These are phyloP conservation scores for Tipula unca DNA, from an alignment of 2,888 invertebrate genomes.

Conservation along the genomic window DNA sequence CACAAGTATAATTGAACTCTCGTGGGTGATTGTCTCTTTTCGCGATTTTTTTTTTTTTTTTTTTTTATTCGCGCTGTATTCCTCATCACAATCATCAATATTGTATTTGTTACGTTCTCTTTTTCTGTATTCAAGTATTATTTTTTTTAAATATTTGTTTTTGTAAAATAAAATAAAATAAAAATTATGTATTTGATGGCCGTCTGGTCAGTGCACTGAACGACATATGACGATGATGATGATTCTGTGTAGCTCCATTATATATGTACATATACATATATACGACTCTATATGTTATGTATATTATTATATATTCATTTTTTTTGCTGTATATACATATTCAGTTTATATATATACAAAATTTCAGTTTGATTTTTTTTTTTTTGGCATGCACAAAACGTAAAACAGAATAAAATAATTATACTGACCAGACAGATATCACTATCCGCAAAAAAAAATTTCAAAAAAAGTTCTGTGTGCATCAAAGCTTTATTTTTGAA, in stretches of 20 bases:
- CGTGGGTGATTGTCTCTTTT: background rate
- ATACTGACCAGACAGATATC: constrained; percentile 8
- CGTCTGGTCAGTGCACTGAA: constrained; percentile 14
- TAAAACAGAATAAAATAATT: constrained; percentile 8
- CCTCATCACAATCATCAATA: background rate
- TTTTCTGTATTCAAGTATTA: background rate
- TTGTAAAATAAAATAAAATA: background rate
- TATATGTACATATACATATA: background rate
- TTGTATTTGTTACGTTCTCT: background rate
- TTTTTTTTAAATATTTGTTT: background rate
- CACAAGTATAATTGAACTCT: background rate
- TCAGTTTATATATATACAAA: background rate
- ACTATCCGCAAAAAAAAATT: background rate
- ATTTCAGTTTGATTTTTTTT: background rate
- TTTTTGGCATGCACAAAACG: background rate
- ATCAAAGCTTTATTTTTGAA: background rate
- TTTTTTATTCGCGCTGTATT: background rate
- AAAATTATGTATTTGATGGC: constrained; percentile 9
- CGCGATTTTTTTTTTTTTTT: background rate
- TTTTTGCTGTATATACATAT: background rate
- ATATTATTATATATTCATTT: background rate
- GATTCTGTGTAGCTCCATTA: too few species aligned
- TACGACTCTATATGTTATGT: background rate
- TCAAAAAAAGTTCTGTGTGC: background rate
- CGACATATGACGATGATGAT: background rate